These are phyloP conservation scores for Hippocampus kuda DNA, from an alignment of 2,797 vertebrate genomes.

Conservation along the genomic window DNA sequence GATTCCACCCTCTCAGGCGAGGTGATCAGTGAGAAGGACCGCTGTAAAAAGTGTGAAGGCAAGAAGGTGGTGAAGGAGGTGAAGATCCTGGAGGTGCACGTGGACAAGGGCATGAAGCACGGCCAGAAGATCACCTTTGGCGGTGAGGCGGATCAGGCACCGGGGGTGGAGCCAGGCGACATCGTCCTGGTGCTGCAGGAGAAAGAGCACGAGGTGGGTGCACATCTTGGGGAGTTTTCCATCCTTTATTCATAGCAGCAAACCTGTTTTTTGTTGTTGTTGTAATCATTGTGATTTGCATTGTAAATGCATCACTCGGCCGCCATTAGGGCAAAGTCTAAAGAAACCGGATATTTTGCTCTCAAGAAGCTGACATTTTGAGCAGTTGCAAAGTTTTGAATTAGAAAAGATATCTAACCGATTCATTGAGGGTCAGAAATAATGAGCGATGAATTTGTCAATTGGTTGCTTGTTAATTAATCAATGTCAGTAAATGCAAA, in stretches of 20 bases:
- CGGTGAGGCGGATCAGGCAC: slow-evolving; percentile 95
- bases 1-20: slow-evolving; percentile 67
- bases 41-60: slow-evolving; percentile 98
- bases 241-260: neutral
- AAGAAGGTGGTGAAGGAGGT: slow-evolving; percentile 99
- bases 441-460: too few relatives aligned
- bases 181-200: slow-evolving; percentile 94
- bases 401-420: too few relatives aligned
- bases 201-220: slow-evolving; percentile 89
- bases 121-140: slow-evolving; percentile 96
- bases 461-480: too few relatives aligned
- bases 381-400: too few relatives aligned
- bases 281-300: neutral
- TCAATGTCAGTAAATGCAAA: too few relatives aligned
- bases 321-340: neutral
- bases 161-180: slow-evolving; percentile 88
- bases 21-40: slow-evolving; percentile 98
- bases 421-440: too few relatives aligned
- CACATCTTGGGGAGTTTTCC: neutral
- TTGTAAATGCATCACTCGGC: neutral
- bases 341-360: too few relatives aligned
- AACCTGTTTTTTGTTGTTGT: too few relatives aligned
- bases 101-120: slow-evolving; percentile 99
- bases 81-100: slow-evolving; percentile 97
- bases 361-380: too few relatives aligned